Evolutionary conservation across 2,113 vertebrate genomes (phyloP).

Genomic region (Romanogobio albipinnatus): DNA sequence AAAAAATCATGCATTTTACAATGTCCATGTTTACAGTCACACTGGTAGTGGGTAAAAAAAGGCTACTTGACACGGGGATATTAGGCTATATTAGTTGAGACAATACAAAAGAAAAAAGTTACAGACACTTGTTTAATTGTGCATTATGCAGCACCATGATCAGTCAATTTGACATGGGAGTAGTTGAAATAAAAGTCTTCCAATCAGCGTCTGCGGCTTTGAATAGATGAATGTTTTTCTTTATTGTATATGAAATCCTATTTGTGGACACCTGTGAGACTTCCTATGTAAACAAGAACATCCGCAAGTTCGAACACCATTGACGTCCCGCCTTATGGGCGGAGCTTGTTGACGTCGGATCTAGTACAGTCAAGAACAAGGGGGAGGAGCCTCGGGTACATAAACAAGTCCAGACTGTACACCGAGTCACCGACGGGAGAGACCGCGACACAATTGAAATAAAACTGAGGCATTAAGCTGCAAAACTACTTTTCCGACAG

Average conservation of each 20-base stretch:
- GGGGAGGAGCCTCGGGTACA: conserved; percentile 39
- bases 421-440: background rate
- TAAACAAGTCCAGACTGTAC: conserved; percentile 66
- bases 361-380: conserved; percentile 10
- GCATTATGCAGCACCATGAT: background rate
- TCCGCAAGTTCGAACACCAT: background rate
- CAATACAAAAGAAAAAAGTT: background rate
- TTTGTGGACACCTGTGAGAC: background rate
- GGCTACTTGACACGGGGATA: background rate
- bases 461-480: background rate
- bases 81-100: background rate
- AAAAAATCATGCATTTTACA: background rate
- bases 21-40: background rate
- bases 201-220: background rate
- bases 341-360: conserved; percentile 44
- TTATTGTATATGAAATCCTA: background rate
- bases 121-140: background rate
- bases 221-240: background rate
- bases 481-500: background rate
- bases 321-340: conserved; percentile 19
- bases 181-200: background rate
- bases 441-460: background rate
- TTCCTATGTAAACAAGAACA: conserved; percentile 7
- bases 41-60: too few species aligned
- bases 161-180: background rate